phyloP scores from a whole-genome alignment of 92 coral and sea anemone species.

The Parazoanthus atlanticus region DNA sequence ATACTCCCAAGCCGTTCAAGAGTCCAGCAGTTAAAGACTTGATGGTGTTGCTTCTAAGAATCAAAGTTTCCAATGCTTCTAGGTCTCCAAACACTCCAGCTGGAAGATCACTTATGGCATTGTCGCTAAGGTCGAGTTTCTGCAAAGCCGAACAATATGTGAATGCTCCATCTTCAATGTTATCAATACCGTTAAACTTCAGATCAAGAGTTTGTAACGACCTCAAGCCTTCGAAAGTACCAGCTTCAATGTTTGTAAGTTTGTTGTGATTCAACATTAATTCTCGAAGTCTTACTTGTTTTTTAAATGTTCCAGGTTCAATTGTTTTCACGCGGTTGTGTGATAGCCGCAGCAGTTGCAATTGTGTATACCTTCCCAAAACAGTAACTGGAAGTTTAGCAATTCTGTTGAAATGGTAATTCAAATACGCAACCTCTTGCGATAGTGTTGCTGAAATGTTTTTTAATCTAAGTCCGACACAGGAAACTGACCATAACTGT shows the following conservation, averaged over 20 bases:
- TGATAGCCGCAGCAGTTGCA: not conserved
- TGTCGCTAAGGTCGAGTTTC: conserved; percentile 13
- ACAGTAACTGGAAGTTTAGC: not conserved
- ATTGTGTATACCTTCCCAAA: not conserved
- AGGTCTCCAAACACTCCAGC: conserved; percentile 18
- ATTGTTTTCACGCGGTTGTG: not conserved
- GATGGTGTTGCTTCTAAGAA: conserved; percentile 26
- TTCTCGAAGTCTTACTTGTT: not conserved
- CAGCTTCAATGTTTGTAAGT: not conserved
- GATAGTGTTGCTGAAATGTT: conserved; percentile 2
- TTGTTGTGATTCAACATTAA: conserved; percentile 16
- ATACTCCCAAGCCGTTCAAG: conserved; percentile 4
- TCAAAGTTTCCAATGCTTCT: not conserved
- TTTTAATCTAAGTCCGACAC: not conserved
- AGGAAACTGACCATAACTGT: not conserved
- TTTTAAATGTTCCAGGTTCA: conserved; percentile 6
- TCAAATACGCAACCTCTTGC: not conserved
- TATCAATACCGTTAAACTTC: not conserved
- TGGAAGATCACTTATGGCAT: not conserved
- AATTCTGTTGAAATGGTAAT: conserved; percentile 1
- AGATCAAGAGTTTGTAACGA: conserved; percentile 13
- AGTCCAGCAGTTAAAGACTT: conserved; percentile 21
- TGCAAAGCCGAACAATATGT: not conserved
- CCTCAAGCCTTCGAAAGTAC: not conserved
- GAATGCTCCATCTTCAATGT: conserved; percentile 1